Evolutionary conservation across 2,113 vertebrate species (phyloP).

Genomic region (Engystomops pustulosus): DNA sequence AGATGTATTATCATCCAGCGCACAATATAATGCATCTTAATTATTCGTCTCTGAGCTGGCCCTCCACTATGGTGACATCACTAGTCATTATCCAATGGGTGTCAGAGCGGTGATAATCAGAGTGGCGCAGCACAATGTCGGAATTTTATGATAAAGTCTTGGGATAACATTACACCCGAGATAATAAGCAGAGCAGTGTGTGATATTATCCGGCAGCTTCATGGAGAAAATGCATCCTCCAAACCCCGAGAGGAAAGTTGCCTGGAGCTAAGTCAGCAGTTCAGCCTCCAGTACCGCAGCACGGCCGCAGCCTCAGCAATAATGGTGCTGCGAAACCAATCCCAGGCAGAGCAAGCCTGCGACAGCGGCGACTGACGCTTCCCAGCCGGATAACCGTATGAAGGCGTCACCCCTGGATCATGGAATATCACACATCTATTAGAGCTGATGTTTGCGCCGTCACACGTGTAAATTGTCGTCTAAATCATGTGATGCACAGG

Average conservation of each 20-base stretch:
- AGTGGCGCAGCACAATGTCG: not conserved
- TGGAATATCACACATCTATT: not conserved
- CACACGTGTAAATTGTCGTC: slow-evolving; percentile 27
- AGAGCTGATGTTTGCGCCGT: not conserved
- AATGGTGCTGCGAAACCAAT: not conserved
- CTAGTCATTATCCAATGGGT: slow-evolving; percentile 6
- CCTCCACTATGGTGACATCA: not conserved
- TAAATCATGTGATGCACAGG: slow-evolving; percentile 12
- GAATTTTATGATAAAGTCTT: not conserved
- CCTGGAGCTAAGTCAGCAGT: not conserved
- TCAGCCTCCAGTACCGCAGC: slow-evolving; percentile 17
- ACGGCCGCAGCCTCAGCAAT: not conserved
- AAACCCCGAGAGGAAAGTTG: slow-evolving; percentile 1
- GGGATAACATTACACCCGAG: not conserved
- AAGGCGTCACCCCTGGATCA: not conserved
- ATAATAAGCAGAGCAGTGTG: not conserved
- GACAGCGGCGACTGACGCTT: not conserved
- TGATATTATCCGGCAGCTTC: not conserved
- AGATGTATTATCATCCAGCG: not conserved
- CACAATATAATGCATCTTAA: not conserved
- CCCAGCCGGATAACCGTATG: slow-evolving; percentile 7
- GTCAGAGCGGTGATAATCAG: not conserved
- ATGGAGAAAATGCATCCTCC: not conserved
- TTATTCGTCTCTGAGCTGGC: not conserved
- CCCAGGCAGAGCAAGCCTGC: not conserved